Percentiles rank a stretch among this genome's conserved stretches.
These are phyloP conservation scores for Halcyon leucocephala DNA, from an alignment of 2,797 vertebrate species.

Conservation along the genomic window DNA sequence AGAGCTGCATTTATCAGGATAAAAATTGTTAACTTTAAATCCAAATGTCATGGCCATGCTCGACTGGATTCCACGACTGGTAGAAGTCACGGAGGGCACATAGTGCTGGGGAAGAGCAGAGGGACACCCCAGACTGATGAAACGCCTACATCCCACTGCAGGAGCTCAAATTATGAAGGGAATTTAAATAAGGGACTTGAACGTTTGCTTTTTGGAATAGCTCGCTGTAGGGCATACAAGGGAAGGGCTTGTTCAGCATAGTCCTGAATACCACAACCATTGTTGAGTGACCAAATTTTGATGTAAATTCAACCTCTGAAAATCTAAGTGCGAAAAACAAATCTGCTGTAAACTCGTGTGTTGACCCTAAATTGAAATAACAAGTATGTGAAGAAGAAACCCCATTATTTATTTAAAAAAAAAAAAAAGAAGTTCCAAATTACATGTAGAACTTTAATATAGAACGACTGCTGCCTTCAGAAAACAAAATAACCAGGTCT, in stretches of 20 bases:
- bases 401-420: fast-evolving
- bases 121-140: neutral
- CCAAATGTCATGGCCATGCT: neutral
- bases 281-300: neutral
- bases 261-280: neutral
- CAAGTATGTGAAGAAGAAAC: neutral
- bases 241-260: neutral
- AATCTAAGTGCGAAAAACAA: neutral
- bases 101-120: neutral
- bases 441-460: neutral
- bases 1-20: neutral
- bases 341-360: neutral
- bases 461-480: neutral
- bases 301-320: neutral
- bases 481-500: neutral
- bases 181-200: neutral
- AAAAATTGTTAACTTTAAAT: conserved; percentile 6
- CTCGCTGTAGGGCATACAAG: neutral
- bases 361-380: neutral
- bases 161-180: neutral
- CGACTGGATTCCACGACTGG: neutral
- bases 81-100: neutral
- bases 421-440: neutral
- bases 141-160: neutral
- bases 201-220: neutral